Base-by-base conservation (phyloP, 2,113 vertebrate species). In the Spilogale gracilis region DNA sequence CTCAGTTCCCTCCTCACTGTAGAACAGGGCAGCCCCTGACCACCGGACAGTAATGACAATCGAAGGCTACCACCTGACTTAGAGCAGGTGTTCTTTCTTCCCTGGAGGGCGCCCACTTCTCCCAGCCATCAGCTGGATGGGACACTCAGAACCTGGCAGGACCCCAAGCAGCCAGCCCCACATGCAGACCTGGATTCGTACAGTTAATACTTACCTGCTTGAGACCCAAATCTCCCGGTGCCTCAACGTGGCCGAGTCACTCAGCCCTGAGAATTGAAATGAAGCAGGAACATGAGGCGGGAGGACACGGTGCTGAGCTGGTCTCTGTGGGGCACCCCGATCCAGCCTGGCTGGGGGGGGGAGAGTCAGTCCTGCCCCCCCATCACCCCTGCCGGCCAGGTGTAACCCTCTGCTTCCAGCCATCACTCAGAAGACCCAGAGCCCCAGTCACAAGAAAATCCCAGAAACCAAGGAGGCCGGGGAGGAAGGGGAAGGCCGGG, bases 201-300 rank as follows among this genome's bases (percentile, higher is more conserved):
- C 21, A 2, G 89, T 94, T 97, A 86, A 95, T 96, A 94, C 94
- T 96, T 93, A 97, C 92, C 78, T 61, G 21, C 23, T n/a, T 16
- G 10, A 87, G 83, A 78, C 79, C 71, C 82, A 83, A 32, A 95
- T 95, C 92, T 86, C 25, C 43, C 9, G 17, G 81, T 74, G 25
- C 65, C 85, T 78, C 85, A n/a, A 27, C 71, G 54, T 52, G 32
- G 94, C 86, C 1, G 5, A 82, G 43, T 65, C 78, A 71, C 69
- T 65, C 50, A 25, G 52, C 82, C 91, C 67, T 71, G 67, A 87
- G 71, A 80, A 52, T 4, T 30, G 76, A 61, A 91, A 56, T 2
- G 45, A 69, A 30, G 82, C 27, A 27, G 91, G 78, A 61, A 43
- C 5, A 3, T 0, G 5, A 52, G 25, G 14, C 1, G 45, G 50